Evolutionary conservation across 1,140 invertebrate genomes (phyloP).

Genomic region (Dryas iulia): DNA sequence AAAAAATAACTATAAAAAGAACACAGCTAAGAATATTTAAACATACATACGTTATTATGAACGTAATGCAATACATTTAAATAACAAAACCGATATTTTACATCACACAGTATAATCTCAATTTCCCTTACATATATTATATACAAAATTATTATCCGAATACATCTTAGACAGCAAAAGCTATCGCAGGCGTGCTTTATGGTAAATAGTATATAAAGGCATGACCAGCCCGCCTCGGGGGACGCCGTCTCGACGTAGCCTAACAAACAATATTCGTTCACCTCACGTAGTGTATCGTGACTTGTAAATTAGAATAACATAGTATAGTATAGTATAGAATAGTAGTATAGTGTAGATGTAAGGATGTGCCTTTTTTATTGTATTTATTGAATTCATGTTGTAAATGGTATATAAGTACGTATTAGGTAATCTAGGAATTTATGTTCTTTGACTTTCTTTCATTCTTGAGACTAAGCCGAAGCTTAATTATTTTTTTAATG

Average conservation of each 20-base stretch:
- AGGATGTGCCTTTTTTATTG: neutral
- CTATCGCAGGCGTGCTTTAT: slow-evolving; percentile 1
- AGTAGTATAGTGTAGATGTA: neutral
- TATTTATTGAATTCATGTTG: no score
- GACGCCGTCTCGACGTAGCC: slow-evolving; percentile 8
- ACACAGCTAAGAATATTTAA: no score
- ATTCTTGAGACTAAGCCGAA: no score
- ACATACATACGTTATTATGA: no score
- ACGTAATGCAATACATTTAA: no score
- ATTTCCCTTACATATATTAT: neutral
- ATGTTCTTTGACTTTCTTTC: no score
- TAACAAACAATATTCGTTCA: slow-evolving; percentile 13
- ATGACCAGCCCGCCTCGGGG: slow-evolving; percentile 4
- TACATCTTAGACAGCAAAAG: neutral
- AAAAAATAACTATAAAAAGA: no score
- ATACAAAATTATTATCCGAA: neutral
- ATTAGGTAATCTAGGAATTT: no score
- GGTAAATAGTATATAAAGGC: slow-evolving; percentile 3
- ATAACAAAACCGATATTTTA: no score
- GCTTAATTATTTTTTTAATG: no score
- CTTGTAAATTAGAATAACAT: neutral
- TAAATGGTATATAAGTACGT: no score
- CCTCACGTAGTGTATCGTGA: slow-evolving; percentile 4
- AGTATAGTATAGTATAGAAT: neutral
- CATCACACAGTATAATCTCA: neutral